Percentiles rank a stretch among this genome's conserved stretches.
These are phyloP conservation scores for Platysteira castanea DNA, from an alignment of 2,113 vertebrate genomes.

Conservation along the genomic window DNA sequence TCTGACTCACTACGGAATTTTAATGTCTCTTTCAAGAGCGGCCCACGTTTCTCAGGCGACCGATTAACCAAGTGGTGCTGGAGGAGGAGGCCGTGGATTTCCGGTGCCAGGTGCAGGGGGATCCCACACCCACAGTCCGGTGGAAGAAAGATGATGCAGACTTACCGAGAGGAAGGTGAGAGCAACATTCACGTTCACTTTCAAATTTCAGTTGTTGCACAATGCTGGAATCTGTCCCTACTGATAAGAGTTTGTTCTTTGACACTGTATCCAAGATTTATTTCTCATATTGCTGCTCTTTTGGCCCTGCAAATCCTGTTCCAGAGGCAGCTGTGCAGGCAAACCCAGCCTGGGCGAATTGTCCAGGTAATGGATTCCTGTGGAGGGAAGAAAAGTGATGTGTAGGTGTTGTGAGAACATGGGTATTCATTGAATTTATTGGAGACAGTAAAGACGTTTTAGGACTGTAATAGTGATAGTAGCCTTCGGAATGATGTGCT, in stretches of 20 bases:
- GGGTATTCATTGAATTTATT: not conserved
- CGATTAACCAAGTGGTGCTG: constrained; percentile 97
- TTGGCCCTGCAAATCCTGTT: not conserved
- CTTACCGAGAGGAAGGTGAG: constrained; percentile 90
- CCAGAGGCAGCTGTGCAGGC: not conserved
- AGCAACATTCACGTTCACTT: not conserved
- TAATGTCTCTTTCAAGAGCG: constrained; percentile 79
- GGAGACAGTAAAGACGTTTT: not conserved
- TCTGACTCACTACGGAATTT: constrained; percentile 17
- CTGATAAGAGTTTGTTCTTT: not conserved
- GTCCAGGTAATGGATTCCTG: not conserved
- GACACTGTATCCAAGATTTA: not conserved
- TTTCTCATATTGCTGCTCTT: not conserved
- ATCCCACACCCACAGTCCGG: constrained; percentile 91
- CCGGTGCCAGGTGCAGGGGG: constrained; percentile 94
- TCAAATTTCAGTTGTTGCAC: not conserved
- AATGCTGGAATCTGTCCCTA: not conserved
- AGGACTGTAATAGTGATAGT: not conserved
- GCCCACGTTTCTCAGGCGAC: constrained; percentile 91
- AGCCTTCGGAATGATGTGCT: not conserved
- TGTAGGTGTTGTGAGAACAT: not conserved
- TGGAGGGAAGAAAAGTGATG: not conserved
- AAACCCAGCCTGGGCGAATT: not conserved
- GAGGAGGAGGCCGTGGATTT: constrained; percentile 95
- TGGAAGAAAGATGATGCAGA: constrained; percentile 96